Evolutionary conservation across 2,888 invertebrate species (phyloP), one percentile per base, ranked within the genome.

Genomic region (Leptopilina drosophilae): DNA sequence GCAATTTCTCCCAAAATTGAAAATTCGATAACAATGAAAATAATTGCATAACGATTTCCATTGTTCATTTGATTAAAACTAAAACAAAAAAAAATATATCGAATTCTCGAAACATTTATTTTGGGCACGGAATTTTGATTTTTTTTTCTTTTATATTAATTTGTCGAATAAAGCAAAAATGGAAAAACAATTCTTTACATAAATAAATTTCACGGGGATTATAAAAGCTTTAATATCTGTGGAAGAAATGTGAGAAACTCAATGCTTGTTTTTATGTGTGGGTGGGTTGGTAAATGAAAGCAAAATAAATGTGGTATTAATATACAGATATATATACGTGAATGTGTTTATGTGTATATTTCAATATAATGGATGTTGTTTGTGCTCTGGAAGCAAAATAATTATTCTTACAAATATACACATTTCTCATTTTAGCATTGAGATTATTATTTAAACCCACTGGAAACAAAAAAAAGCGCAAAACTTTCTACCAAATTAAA

Each of bases 191-290:
- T 49, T 67, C 46, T 49, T 11, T 15, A 59, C 46, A 49, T 49
- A 67, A 33, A 33, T 33, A 33, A 33, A 33, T 67, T 67, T 67
- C 20, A 20, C 20, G 67, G 11, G 15, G 15, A 67, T 59, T 59
- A 49, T 67, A 46, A 9, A n/a, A 67, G 49, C 9, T 20, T 46
- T 12, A 46, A 67, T 20, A 67, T 15, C 67, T 67, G 67, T 46
- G 20, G 49, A 46, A 67, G 67, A 67, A 67, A 67, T 67, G 67
- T 46, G 67, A 15, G 67, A 46, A 67, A 67, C 46, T 67, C 46
- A 67, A 67, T 67, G 11, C 46, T 49, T 11, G 33, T 5, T 33
- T 33, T 11, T 67, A 15, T 20, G 49, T 49, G 46, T 49, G 67
- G 15, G 11, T 42, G 49, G 33, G 33, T 67, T 20, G 67, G 20